Percentiles rank a stretch among this genome's conserved stretches.
These are phyloP conservation scores for Poliocrania exsul DNA, from an alignment of 2,797 vertebrate species.

Conservation along the genomic window DNA sequence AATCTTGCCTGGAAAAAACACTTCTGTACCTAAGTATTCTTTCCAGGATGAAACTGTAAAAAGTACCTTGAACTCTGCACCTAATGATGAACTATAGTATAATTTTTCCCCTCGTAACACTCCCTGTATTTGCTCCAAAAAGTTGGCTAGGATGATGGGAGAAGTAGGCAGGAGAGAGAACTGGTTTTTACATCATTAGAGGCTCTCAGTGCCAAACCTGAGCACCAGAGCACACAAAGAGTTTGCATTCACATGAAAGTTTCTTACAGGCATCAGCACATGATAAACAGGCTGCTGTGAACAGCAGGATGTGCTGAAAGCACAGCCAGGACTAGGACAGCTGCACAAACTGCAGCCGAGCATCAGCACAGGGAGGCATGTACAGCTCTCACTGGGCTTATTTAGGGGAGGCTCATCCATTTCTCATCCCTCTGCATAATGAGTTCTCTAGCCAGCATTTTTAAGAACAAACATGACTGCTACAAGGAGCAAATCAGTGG, in stretches of 20 bases:
- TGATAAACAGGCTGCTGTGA: background rate
- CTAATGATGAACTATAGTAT: background rate
- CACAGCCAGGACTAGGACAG: background rate
- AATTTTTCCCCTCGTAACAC: background rate
- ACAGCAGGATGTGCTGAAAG: background rate
- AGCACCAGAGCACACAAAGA: background rate
- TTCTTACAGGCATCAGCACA: background rate
- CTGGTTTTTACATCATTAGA: background rate
- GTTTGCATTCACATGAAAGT: background rate
- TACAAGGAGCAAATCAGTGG: conserved; percentile 6
- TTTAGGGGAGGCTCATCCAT: background rate
- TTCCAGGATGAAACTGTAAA: background rate
- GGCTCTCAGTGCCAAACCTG: background rate
- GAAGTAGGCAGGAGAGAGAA: background rate
- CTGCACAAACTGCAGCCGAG: background rate
- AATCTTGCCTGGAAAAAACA: background rate
- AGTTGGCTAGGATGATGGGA: background rate
- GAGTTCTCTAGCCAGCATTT: conserved; percentile 7
- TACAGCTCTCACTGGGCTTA: background rate
- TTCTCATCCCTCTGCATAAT: background rate
- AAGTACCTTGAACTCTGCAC: background rate
- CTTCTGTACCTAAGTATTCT: background rate
- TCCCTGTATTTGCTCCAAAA: background rate
- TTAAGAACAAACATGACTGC: conserved; percentile 4
- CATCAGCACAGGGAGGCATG: background rate